Evolutionary conservation across 2,888 invertebrate species (phyloP).

Genomic region (Julus scandinavius): DNA sequence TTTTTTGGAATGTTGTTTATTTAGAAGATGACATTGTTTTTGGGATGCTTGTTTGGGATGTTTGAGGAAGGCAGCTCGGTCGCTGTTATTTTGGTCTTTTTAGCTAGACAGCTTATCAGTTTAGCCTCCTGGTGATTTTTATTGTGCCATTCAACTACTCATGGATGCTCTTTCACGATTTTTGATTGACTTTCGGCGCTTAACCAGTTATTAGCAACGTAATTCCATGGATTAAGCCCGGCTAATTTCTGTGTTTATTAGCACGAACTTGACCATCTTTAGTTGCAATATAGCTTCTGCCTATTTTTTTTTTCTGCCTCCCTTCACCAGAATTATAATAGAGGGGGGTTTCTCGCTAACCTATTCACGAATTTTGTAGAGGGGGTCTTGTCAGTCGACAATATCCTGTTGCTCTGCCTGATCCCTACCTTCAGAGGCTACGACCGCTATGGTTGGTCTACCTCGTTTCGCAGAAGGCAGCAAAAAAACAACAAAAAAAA

Average conservation of each 20-base stretch:
- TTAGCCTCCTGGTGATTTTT: background rate
- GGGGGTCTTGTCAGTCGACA: conserved; percentile 16
- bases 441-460: conserved; percentile 38
- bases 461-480: background rate
- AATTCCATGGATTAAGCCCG: conserved; percentile 9
- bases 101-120: background rate
- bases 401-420: conserved; percentile 15
- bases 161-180: background rate
- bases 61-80: background rate
- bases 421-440: conserved; percentile 32
- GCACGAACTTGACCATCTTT: conserved; percentile 28
- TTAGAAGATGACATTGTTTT: conserved; percentile 8
- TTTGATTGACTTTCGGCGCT: background rate
- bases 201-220: background rate
- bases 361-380: background rate
- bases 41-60: background rate
- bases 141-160: background rate
- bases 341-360: background rate
- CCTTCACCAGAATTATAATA: background rate
- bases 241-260: conserved; percentile 13
- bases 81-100: background rate
- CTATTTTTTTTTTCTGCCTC: background rate
- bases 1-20: background rate
- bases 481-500: background rate
- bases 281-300: background rate